Evolutionary conservation across 1,140 invertebrate genomes (phyloP).

Genomic region (Fopius arisanus): DNA sequence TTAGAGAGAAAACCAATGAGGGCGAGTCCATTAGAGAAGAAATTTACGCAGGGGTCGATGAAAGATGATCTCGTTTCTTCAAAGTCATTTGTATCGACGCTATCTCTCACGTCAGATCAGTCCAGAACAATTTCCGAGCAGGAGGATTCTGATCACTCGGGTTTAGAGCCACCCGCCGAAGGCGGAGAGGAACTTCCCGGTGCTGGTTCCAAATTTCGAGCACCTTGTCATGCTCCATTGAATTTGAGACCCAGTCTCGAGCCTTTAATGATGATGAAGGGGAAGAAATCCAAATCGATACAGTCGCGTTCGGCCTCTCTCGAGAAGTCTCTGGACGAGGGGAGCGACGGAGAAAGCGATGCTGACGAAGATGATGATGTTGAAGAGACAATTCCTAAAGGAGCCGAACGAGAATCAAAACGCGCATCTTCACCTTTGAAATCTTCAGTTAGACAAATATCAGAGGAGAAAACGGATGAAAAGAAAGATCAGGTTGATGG

Average conservation of each 20-base stretch:
- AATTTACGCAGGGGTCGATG: neutral
- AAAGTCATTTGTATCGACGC: conserved; percentile 25
- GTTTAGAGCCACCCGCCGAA: conserved; percentile 4
- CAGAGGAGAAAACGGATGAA: neutral
- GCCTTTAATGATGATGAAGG: conserved; percentile 49
- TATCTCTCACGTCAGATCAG: conserved; percentile 28
- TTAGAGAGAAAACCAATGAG: neutral
- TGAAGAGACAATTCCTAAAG: neutral
- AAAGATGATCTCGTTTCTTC: conserved; percentile 10
- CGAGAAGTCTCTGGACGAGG: conserved; percentile 36
- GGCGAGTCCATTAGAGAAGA: neutral
- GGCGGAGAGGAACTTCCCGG: neutral
- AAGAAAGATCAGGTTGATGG: no score
- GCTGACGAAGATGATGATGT: conserved; percentile 11
- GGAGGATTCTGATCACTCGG: conserved; percentile 34
- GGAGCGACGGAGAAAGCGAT: conserved; percentile 41
- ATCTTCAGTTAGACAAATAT: neutral
- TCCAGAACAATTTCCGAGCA: conserved; percentile 34
- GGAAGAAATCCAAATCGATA: conserved; percentile 47
- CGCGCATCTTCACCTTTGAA: neutral
- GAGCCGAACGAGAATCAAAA: neutral
- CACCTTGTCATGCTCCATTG: conserved; percentile 54
- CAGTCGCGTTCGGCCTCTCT: conserved; percentile 40
- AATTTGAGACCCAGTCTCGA: conserved; percentile 53
- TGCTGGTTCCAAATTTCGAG: conserved; percentile 43